Conservation (phyloP, 2,888 invertebrate species). For the Standfussiana lucernea region DNA sequence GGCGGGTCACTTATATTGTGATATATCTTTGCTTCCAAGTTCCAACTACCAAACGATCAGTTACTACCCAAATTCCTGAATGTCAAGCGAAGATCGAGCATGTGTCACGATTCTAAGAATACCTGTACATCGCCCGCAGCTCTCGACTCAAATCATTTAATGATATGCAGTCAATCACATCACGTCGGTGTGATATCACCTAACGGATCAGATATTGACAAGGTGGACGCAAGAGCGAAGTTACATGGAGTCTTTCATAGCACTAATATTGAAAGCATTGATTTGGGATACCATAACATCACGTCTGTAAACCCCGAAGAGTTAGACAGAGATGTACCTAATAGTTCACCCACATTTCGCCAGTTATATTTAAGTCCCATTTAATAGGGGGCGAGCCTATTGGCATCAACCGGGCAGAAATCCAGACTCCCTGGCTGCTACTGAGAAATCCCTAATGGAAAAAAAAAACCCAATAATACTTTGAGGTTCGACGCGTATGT, state of each 20-base stretch:
- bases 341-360: too few species aligned
- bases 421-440: neutral
- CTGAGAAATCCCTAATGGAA: too few species aligned
- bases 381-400: too few species aligned
- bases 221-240: constrained; percentile 28
- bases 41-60: neutral
- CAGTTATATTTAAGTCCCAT: too few species aligned
- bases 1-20: too few species aligned
- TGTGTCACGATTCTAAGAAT: constrained; percentile 53
- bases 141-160: neutral
- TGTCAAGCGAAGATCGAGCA: constrained; percentile 45
- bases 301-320: too few species aligned
- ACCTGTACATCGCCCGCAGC: constrained; percentile 24
- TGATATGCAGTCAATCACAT: constrained; percentile 38
- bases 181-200: constrained; percentile 16
- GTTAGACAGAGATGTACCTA: too few species aligned
- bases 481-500: too few species aligned
- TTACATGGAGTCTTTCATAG: constrained; percentile 9
- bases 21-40: neutral
- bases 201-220: constrained; percentile 36
- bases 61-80: constrained; percentile 21
- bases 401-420: neutral
- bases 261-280: neutral
- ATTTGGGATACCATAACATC: too few species aligned
- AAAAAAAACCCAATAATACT: too few species aligned